Percentiles rank a stretch among this genome's conserved stretches.
Conservation (phyloP, 2,797 vertebrate genomes). For the Enteromius fasciolatus region DNA sequence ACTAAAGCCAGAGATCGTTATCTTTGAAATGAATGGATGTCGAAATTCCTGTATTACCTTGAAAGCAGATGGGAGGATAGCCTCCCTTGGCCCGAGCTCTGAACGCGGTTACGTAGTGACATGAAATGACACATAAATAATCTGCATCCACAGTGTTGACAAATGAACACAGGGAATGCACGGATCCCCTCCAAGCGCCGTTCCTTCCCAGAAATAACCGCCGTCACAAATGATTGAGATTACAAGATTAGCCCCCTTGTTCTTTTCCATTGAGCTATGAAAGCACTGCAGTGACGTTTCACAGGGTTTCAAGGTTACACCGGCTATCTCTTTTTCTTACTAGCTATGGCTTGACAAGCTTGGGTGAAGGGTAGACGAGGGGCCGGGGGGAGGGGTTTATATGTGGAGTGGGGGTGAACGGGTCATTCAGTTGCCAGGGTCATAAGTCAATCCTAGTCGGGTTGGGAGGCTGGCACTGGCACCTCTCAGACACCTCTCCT, state of each 20-base stretch:
- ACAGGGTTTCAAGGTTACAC: constrained; percentile 58
- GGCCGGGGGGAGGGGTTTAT: constrained; percentile 21
- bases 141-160: constrained; percentile 55
- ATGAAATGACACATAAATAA: constrained; percentile 55
- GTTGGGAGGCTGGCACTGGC: constrained; percentile 62
- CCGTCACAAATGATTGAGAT: constrained; percentile 59
- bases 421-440: constrained; percentile 61
- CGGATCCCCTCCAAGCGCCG: constrained; percentile 25
- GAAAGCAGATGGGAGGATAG: constrained; percentile 29
- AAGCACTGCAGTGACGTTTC: constrained; percentile 71
- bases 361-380: constrained; percentile 23
- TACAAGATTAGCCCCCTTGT: constrained; percentile 54
- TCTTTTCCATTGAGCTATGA: constrained; percentile 59
- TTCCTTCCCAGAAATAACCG: constrained; percentile 54
- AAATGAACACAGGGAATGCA: constrained; percentile 50
- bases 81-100: constrained; percentile 38
- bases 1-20: constrained; percentile 28
- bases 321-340: constrained; percentile 43
- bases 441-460: constrained; percentile 65
- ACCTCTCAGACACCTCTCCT: constrained; percentile 77
- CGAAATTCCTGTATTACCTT: constrained; percentile 37
- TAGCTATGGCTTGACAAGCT: constrained; percentile 57
- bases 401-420: constrained; percentile 29
- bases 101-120: constrained; percentile 47
- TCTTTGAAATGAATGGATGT: constrained; percentile 38